These are phyloP conservation scores for Timema podura DNA, from an alignment of 2,888 invertebrate species.

Conservation along the genomic window DNA sequence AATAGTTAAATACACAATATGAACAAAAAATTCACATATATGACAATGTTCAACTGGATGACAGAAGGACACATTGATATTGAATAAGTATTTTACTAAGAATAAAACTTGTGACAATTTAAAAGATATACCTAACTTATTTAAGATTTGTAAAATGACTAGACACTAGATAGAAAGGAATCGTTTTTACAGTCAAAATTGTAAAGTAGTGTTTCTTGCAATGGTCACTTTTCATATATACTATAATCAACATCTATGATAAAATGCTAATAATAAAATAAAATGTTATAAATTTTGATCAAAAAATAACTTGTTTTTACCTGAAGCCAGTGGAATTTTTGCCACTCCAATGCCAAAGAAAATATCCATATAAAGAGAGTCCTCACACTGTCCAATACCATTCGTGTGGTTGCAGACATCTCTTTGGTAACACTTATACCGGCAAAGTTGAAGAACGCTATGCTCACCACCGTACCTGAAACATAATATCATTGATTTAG, in stretches of 20 bases:
- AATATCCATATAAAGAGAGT: slow-evolving; percentile 88
- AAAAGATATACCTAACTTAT: no score
- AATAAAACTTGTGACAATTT: no score
- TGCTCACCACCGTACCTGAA: slow-evolving; percentile 74
- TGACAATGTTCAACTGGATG: no score
- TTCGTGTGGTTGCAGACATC: slow-evolving; percentile 84
- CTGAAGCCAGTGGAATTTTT: slow-evolving; percentile 74
- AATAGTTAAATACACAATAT: no score
- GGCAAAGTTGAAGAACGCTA: slow-evolving; percentile 90
- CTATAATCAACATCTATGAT: neutral
- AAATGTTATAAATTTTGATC: neutral
- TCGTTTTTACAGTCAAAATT: no score
- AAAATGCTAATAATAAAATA: neutral
- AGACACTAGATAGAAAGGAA: no score
- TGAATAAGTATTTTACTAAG: no score
- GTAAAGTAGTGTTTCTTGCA: no score
- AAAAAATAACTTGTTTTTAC: slow-evolving; percentile 40
- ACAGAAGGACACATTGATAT: no score
- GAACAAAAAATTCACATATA: no score
- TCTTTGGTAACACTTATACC: slow-evolving; percentile 91
- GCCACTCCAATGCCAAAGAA: slow-evolving; percentile 71
- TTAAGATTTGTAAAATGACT: no score
- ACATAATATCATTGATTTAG: slow-evolving; percentile 40
- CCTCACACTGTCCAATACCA: slow-evolving; percentile 85
- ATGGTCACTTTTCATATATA: no score